phyloP scores from a whole-genome alignment of 2,113 vertebrate genomes.

The Pantherophis guttatus region DNA sequence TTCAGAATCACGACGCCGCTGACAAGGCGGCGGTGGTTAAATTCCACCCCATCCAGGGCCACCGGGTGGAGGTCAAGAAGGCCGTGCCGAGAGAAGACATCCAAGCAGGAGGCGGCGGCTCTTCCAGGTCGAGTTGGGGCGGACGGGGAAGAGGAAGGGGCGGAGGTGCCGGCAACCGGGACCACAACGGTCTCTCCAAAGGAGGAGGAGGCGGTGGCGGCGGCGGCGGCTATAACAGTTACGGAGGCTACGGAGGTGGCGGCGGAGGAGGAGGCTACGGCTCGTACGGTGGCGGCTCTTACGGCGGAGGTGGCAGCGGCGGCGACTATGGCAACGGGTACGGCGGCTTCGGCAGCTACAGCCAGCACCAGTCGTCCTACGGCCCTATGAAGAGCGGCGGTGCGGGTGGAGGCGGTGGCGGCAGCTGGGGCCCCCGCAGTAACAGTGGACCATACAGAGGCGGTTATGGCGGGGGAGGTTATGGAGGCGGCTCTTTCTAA shows the following conservation, averaged over 20 bases:
- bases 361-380: constrained; percentile 90
- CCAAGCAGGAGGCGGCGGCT: constrained; percentile 71
- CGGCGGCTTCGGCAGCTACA: constrained; percentile 90
- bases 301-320: constrained; percentile 74
- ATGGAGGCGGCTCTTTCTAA: constrained; percentile 74
- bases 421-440: constrained; percentile 83
- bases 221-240: constrained; percentile 80
- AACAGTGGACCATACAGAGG: constrained; percentile 84
- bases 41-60: constrained; percentile 88
- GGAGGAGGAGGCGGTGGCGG: constrained; percentile 75
- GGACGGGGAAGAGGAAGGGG: constrained; percentile 73
- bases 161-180: constrained; percentile 75
- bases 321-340: constrained; percentile 90
- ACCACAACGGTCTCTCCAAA: constrained; percentile 79
- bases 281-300: constrained; percentile 70
- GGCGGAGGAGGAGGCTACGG: constrained; percentile 69
- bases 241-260: constrained; percentile 77
- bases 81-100: constrained; percentile 90
- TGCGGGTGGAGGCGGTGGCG: constrained; percentile 81
- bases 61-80: constrained; percentile 92
- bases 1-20: constrained; percentile 89
- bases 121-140: constrained; percentile 73
- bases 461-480: constrained; percentile 80
- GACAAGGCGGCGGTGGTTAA: constrained; percentile 94
- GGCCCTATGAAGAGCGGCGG: constrained; percentile 91